Evolutionary conservation across 1,140 invertebrate genomes (phyloP).

Genomic region (Dryas iulia): DNA sequence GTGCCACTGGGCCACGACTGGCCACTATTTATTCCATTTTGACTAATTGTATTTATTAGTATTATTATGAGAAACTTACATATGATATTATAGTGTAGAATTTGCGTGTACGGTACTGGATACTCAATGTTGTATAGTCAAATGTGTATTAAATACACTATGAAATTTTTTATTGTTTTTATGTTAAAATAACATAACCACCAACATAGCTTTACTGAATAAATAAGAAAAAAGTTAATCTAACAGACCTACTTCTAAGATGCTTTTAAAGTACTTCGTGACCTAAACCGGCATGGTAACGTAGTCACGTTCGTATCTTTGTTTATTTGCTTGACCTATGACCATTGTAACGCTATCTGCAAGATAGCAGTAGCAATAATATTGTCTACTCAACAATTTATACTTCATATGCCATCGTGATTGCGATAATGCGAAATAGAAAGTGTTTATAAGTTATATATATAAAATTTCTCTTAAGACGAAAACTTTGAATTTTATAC

Average conservation of each 20-base stretch:
- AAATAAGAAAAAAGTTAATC: neutral
- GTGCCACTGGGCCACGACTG: too few relatives aligned
- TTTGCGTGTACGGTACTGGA: too few relatives aligned
- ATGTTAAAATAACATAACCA: too few relatives aligned
- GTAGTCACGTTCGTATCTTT: constrained; percentile 17
- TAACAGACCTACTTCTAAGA: neutral
- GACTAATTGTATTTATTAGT: too few relatives aligned
- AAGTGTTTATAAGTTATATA: neutral
- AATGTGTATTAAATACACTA: too few relatives aligned
- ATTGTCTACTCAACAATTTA: constrained; percentile 1
- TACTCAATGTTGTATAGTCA: too few relatives aligned
- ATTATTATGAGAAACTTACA: too few relatives aligned
- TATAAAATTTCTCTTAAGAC: too few relatives aligned
- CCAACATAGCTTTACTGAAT: neutral
- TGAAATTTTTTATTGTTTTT: too few relatives aligned
- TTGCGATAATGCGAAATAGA: neutral
- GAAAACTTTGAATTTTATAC: too few relatives aligned
- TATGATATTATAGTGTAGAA: too few relatives aligned
- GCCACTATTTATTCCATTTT: too few relatives aligned
- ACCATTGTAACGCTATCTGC: constrained; percentile 17
- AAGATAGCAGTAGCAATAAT: constrained; percentile 13
- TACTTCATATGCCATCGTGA: neutral
- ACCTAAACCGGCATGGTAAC: neutral
- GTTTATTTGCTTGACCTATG: constrained; percentile 18
- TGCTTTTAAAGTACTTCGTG: neutral